Evolutionary conservation across 1,140 invertebrate genomes (phyloP), one percentile per base, ranked within the genome.

Genomic region (Drosophila dunni): DNA sequence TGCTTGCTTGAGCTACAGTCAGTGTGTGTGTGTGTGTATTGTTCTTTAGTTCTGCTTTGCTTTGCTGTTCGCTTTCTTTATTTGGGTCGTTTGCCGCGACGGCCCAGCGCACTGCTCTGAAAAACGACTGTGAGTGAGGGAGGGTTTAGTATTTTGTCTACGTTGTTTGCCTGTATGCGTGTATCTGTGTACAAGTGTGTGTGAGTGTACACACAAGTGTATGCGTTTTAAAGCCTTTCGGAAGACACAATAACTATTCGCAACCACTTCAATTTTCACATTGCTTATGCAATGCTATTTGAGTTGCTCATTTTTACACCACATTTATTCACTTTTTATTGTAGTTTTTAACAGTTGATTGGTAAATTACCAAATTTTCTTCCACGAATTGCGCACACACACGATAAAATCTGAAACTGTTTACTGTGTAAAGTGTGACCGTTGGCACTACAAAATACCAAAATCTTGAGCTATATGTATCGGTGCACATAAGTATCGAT

Each of bases 141-240:
- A 66, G 75, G 83, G 71, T 70, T 88, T 46, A 81, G 69, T 89
- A 88, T 89, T 86, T 89, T 73, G 83, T 88, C 83, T 88, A 83
- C 73, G 83, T 84, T 69, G 76, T 79, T 61, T 57, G 13, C 60
- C 51, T 60, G 53, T 75, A 15, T 57, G 13, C 60, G 46, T 63
- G 48, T 75, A 15, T 79, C 24, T 65, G 44, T 65, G 61, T 29
- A 29, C 24, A 29, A 29, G 24, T 54, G 54, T 69, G 46, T 36
- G 20, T 17, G 33, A 11, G 20, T 15, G 34, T 51, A 53, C 48
- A 64, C 46, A 63, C 63, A 62, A 69, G 56, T 75, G 42, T 13
- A 7, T 53, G 50, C 67, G 65, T 54, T 10, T 34, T 4, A 38
- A 36, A 51, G 38, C 48, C 11, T 5, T 29, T 51, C 0, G 46